Base-by-base conservation (phyloP, 1,140 invertebrate genomes). In the Brachionus paranguensis region DNA sequence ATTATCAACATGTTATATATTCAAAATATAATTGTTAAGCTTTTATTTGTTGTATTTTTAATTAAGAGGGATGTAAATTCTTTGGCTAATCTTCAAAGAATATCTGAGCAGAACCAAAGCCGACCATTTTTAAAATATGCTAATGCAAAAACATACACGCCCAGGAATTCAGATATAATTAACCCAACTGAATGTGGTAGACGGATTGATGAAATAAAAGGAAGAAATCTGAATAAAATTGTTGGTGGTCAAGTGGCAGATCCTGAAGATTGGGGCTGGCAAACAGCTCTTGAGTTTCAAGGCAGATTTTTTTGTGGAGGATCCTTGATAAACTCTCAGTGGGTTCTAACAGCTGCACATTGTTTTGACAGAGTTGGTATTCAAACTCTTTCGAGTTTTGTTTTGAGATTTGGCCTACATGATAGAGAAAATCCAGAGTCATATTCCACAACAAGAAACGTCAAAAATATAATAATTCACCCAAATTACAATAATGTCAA, bases 271-370 rank as follows among this genome's bases (percentile, higher is more conserved):
- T 81, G 78, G 78, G 78, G 78, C 43, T 81, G 78, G 78, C 78
- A 81, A 81, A 37, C 27, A 24, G 20, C 78, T 27, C 60, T 81
- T 53, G 60, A 81, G 27, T 68, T 29, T 29, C 45, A 43, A 6
- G 78, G 78, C n/a, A 20, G 78, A 81, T 68, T 81, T 27, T 41
- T 24, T 10, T 81, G 78, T 29, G 78, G 92, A 20, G 93, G 92
- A 47, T 90, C 89, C 6, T 86, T 93, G 2, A 91, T 93, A 53
- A 91, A 89, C 84, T 89, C 89, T 50, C 88, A 91, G 17, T 93
- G 93, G 86, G 89, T 93, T 0, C 55, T 93, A 14, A 93, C 93
- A 0, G 93, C 93, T 4, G 93, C 92, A 1, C 93, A 93, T 86
- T 93, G 93, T 85, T 20, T 68, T 60, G 86, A 88, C 11, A 17